These are phyloP conservation scores for Phlogophora meticulosa DNA, from an alignment of 2,888 invertebrate genomes.

Conservation along the genomic window DNA sequence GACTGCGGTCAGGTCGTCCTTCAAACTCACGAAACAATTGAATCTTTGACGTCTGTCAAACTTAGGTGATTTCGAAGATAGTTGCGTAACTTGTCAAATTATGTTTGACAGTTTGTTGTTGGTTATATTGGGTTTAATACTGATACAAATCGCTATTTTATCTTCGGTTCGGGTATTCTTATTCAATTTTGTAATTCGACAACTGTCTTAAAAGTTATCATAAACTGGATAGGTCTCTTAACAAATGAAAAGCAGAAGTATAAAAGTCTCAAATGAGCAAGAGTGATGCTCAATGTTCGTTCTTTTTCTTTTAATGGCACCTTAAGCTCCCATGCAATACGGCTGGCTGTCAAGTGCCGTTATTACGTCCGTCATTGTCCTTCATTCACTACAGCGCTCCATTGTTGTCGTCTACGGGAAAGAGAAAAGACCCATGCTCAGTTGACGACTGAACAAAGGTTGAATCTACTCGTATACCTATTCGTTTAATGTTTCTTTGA, in stretches of 20 bases:
- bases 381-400: constrained; percentile 29
- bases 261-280: no score
- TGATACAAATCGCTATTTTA: constrained; percentile 20
- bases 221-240: no score
- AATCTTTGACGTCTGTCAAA: constrained; percentile 33
- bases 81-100: constrained; percentile 17
- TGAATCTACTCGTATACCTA: constrained; percentile 9
- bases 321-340: constrained; percentile 11
- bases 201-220: constrained; percentile 4
- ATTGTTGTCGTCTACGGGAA: constrained; percentile 31
- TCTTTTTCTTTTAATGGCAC: background rate
- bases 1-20: background rate
- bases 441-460: constrained; percentile 35
- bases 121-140: background rate
- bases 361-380: constrained; percentile 40
- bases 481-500: constrained; percentile 22
- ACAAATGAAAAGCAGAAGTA: no score
- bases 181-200: constrained; percentile 5
- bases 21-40: constrained; percentile 5
- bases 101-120: constrained; percentile 10
- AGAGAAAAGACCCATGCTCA: constrained; percentile 32
- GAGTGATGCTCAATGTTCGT: no score
- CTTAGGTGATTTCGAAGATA: constrained; percentile 26
- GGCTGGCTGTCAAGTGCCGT: constrained; percentile 20
- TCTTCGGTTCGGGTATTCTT: constrained; percentile 1